Conservation (phyloP, 2,113 vertebrate genomes). For the Peucedramus taeniatus region DNA sequence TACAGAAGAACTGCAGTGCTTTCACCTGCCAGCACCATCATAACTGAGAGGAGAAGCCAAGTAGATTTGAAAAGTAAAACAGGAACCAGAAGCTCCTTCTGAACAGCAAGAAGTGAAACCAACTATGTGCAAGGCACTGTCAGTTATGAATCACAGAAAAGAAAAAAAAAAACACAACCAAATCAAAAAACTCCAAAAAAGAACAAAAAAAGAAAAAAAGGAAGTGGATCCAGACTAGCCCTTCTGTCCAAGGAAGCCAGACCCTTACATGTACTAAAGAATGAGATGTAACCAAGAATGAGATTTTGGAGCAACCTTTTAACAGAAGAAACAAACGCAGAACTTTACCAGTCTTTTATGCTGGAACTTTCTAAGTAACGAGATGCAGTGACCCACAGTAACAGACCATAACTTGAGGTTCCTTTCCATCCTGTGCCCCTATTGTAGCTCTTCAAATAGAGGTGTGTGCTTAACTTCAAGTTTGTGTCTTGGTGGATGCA, state of each 20-base stretch:
- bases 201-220: background rate
- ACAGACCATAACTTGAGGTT: background rate
- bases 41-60: background rate
- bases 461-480: background rate
- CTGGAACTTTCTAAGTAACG: background rate
- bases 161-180: too few relatives aligned
- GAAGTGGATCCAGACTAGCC: background rate
- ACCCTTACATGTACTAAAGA: background rate
- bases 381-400: background rate
- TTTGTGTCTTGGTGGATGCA: background rate
- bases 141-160: background rate
- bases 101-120: background rate
- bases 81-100: background rate
- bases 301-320: background rate
- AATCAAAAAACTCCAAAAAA: background rate
- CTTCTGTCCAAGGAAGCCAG: background rate
- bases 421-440: background rate
- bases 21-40: background rate
- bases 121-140: background rate
- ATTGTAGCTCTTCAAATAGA: background rate
- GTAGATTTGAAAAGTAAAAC: background rate
- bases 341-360: background rate
- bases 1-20: background rate
- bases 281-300: background rate
- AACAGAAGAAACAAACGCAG: background rate